Evolutionary conservation across 2,797 vertebrate genomes (phyloP).

Genomic region (Scyliorhinus canicula): DNA sequence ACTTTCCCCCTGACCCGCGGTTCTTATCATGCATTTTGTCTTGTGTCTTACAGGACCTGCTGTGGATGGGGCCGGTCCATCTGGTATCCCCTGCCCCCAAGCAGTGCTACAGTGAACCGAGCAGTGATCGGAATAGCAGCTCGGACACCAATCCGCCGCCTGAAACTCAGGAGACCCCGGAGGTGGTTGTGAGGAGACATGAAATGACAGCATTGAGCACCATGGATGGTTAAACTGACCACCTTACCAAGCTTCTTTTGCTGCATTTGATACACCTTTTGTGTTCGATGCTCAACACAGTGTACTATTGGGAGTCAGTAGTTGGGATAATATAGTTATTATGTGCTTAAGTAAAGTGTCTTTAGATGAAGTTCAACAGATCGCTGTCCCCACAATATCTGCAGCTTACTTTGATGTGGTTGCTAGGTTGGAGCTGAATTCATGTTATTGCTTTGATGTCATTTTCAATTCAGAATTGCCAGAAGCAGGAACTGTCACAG

Average conservation of each 20-base stretch:
- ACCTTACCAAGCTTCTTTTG: background rate
- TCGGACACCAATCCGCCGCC: no score
- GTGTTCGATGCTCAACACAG: background rate
- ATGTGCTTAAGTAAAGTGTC: background rate
- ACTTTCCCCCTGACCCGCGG: no score
- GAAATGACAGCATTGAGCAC: background rate
- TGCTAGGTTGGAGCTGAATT: conserved; percentile 34
- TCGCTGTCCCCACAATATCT: background rate
- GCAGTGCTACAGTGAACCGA: no score
- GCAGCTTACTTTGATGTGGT: conserved; percentile 31
- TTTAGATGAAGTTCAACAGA: background rate
- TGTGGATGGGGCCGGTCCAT: no score
- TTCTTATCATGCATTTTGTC: no score
- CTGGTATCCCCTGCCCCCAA: no score
- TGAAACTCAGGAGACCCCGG: no score
- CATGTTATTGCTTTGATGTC: conserved; percentile 28
- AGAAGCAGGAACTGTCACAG: conserved; percentile 27
- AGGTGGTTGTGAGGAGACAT: no score
- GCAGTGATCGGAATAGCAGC: no score
- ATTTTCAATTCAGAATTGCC: conserved; percentile 34
- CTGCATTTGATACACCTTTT: background rate
- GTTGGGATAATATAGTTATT: conserved; percentile 8
- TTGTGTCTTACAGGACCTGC: no score
- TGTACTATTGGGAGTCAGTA: background rate
- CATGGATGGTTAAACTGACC: background rate